Evolutionary conservation across 2,888 invertebrate genomes (phyloP).

Genomic region (Aplocera efformata): DNA sequence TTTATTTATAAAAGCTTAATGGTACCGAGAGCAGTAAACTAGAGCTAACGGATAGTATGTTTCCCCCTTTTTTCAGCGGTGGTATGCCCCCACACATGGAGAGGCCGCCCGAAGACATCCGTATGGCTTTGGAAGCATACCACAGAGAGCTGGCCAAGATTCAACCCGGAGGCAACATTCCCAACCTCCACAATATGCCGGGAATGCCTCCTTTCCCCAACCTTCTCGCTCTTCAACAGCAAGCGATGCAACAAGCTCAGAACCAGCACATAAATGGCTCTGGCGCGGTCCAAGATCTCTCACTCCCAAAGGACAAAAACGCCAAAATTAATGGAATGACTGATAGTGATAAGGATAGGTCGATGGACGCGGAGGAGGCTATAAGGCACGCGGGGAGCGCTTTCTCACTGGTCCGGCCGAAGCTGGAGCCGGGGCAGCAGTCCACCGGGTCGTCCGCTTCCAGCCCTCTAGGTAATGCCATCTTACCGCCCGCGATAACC

Average conservation of each 20-base stretch:
- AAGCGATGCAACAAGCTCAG: constrained; percentile 69
- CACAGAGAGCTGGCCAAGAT: constrained; percentile 96
- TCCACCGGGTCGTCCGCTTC: constrained; percentile 90
- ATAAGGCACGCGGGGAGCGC: constrained; percentile 90
- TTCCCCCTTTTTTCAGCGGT: constrained; percentile 92
- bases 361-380: constrained; percentile 83
- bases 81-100: constrained; percentile 82
- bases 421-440: constrained; percentile 88
- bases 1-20: constrained; percentile 19
- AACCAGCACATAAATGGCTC: constrained; percentile 83
- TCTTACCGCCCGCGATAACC: constrained; percentile 91
- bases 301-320: constrained; percentile 88
- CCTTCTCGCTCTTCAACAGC: constrained; percentile 89
- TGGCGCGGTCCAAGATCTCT: constrained; percentile 88
- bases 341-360: constrained; percentile 84
- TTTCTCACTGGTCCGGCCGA: constrained; percentile 93
- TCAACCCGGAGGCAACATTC: constrained; percentile 84
- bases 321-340: constrained; percentile 83
- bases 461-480: constrained; percentile 91
- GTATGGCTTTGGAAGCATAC: constrained; percentile 94
- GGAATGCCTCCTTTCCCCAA: constrained; percentile 82
- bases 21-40: constrained; percentile 73
- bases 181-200: constrained; percentile 74
- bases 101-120: constrained; percentile 89
- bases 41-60: constrained; percentile 85